Evolutionary conservation across 2,113 vertebrate species (phyloP), one percentile per base, ranked within the genome.

Genomic region (Nanorana parkeri): DNA sequence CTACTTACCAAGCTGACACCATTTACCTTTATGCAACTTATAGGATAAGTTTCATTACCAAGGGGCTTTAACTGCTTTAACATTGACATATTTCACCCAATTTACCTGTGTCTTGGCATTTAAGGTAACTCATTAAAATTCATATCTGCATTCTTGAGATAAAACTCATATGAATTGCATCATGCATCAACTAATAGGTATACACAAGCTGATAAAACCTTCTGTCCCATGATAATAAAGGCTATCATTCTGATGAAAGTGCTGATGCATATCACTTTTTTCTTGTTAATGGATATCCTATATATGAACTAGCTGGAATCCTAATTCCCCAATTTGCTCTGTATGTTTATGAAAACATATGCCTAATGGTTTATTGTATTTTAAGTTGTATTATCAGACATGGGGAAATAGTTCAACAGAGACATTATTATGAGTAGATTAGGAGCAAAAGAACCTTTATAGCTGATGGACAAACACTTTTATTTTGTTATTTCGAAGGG

Each of bases 371-470:
- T 66, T 86, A 83, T 84, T 32, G 5, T 32, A 83, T 85, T 79
- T 86, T 15, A 86, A 88, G 85, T 88, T 26, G 85, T 68, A 84
- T 86, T 86, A 80, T 13, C 61, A 65, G 55, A 85, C 17, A 66
- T 47, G 81, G 51, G 74, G 24, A 64, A 64, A 64, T 64, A 64
- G 24, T 15, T 64, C 11, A 64, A 26, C 24, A 26, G 24, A 64
- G 24, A 64, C 24, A 10, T 47, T 47, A 47, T 47, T 47, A 47
- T 47, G 41, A 47, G 41, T 11, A 47, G 41, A 47, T 47, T 15
- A 47, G 41, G 41, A 15, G 41, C 10, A 47, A 47, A 47, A 47
- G 6, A 47, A 47, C 11, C 8, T 47, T 47, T 47, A 47, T 47
- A 47, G 41, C 41, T 47, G 41, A 47, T 13, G 41, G 41, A 47